Evolutionary conservation across 2,797 vertebrate species (phyloP).

Genomic region (Enteromius thamalakanensis): DNA sequence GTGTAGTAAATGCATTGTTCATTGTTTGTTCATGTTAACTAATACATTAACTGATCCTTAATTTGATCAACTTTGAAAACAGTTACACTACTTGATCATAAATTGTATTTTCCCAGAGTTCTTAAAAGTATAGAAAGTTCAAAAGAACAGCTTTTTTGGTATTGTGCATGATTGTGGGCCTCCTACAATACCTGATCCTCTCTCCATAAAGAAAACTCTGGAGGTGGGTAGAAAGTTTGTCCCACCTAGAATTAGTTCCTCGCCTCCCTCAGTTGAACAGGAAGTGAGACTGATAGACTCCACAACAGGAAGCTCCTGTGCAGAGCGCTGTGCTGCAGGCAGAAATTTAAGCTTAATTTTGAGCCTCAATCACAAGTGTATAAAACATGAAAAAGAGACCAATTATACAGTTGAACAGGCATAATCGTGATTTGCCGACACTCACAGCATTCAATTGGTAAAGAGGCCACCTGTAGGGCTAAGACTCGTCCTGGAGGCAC

Average conservation of each 20-base stretch:
- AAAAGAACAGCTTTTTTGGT: background rate
- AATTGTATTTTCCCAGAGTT: too few relatives aligned
- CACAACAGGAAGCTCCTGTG: constrained; percentile 91
- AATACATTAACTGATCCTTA: too few relatives aligned
- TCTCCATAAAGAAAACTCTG: constrained; percentile 89
- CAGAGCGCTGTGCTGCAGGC: constrained; percentile 88
- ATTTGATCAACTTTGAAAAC: background rate
- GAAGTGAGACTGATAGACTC: constrained; percentile 86
- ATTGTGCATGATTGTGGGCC: background rate
- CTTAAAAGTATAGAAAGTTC: too few relatives aligned
- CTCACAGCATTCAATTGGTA: constrained; percentile 96
- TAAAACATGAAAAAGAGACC: background rate
- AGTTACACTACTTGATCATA: too few relatives aligned
- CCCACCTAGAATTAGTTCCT: constrained; percentile 86
- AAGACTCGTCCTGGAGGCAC: constrained; percentile 80
- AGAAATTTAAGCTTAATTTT: constrained; percentile 10
- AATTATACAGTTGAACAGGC: background rate
- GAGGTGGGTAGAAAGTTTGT: constrained; percentile 90
- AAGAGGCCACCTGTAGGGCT: constrained; percentile 87
- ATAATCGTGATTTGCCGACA: constrained; percentile 42
- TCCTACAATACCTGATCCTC: constrained; percentile 80
- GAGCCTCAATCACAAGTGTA: background rate
- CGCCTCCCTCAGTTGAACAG: constrained; percentile 86
- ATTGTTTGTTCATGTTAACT: too few relatives aligned
- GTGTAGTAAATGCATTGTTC: too few relatives aligned